Evolutionary conservation across 2,113 vertebrate genomes (phyloP).

Genomic region (Tricholaema leucomelas): DNA sequence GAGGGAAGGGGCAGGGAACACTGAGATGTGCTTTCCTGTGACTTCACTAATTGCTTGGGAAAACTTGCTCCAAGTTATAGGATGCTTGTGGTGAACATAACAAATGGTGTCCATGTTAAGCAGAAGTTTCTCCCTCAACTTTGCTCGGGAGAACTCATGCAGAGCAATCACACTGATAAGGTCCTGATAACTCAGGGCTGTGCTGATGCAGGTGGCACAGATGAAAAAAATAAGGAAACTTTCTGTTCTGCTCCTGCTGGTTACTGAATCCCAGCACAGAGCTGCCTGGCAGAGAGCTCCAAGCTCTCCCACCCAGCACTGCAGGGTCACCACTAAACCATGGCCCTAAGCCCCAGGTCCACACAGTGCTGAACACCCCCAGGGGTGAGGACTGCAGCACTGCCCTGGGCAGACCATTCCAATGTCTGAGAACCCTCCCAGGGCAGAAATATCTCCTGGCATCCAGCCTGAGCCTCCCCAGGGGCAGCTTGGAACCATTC

Average conservation of each 20-base stretch:
- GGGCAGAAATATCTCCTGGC: too few species aligned
- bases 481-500: too few species aligned
- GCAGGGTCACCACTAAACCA: too few species aligned
- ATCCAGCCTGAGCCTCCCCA: too few species aligned
- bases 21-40: background rate
- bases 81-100: background rate
- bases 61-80: background rate
- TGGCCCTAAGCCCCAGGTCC: too few species aligned
- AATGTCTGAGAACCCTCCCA: too few species aligned
- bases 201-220: background rate
- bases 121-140: background rate
- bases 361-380: too few species aligned
- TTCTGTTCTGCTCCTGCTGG: background rate
- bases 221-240: background rate
- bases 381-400: too few species aligned
- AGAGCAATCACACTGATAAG: background rate
- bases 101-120: background rate
- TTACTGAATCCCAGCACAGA: background rate
- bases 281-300: too few species aligned
- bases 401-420: too few species aligned
- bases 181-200: background rate
- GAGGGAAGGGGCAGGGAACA: background rate
- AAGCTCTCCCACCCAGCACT: too few species aligned
- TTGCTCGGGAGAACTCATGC: background rate
- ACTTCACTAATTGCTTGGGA: background rate